phyloP scores from a whole-genome alignment of 2,113 vertebrate genomes.

The Toxotes chatareus region DNA sequence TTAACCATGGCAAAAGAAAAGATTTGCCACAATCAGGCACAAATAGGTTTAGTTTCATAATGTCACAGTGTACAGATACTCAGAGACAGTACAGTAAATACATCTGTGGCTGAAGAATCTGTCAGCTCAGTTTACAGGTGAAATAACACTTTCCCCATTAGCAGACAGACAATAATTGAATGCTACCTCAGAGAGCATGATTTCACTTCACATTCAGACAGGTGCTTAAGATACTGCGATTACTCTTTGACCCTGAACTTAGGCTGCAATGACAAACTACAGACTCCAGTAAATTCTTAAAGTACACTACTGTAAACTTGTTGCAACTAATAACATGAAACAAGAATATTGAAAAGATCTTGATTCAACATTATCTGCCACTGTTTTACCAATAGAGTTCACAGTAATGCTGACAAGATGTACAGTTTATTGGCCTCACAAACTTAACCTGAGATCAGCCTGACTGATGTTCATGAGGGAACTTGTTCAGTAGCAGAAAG shows the following conservation, averaged over 20 bases:
- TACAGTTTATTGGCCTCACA: background rate
- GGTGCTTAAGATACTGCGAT: slow-evolving; percentile 21
- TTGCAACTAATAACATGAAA: background rate
- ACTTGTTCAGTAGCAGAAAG: background rate
- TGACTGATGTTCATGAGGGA: slow-evolving; percentile 17
- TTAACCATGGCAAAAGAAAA: background rate
- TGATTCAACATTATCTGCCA: background rate
- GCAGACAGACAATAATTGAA: slow-evolving; percentile 51
- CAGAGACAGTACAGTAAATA: background rate
- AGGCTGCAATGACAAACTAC: background rate
- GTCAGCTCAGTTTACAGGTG: slow-evolving; percentile 20
- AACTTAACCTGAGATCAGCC: background rate
- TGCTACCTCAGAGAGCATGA: background rate
- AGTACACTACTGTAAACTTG: background rate
- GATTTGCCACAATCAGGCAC: background rate
- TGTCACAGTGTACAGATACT: background rate
- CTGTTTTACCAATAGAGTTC: background rate
- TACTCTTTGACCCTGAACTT: slow-evolving; percentile 22
- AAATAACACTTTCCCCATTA: slow-evolving; percentile 22
- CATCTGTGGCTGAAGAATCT: background rate
- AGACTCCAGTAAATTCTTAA: background rate
- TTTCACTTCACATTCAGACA: slow-evolving; percentile 30
- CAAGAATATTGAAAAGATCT: background rate
- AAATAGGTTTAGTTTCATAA: background rate
- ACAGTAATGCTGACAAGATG: slow-evolving; percentile 1